Conservation (phyloP, 1,140 invertebrate species). For the Drosophila pruinosa region DNA sequence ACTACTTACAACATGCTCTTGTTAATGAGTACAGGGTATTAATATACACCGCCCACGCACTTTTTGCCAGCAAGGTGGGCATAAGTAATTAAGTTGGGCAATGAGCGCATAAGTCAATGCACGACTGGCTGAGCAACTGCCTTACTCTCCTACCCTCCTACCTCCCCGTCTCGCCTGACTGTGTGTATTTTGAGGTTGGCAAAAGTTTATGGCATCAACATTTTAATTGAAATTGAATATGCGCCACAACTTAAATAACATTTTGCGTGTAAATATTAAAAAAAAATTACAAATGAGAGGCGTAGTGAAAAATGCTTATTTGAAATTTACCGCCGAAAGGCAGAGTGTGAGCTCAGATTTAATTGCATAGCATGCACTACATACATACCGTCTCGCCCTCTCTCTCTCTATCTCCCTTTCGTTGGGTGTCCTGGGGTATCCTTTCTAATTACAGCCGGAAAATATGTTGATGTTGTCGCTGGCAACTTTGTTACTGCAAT, state of each 20-base stretch:
- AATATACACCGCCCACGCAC: conserved; percentile 40
- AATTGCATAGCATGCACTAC: conserved; percentile 48
- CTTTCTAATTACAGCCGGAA: conserved; percentile 69
- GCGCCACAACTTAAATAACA: conserved; percentile 75
- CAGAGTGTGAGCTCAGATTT: conserved; percentile 36
- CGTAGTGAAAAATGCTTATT: conserved; percentile 45
- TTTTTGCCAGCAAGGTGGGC: conserved; percentile 64
- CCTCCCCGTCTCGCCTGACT: neutral
- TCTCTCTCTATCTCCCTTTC: neutral
- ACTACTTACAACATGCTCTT: too few relatives aligned
- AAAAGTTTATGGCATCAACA: conserved; percentile 53
- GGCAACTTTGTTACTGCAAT: conserved; percentile 69
- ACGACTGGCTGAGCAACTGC: conserved; percentile 35
- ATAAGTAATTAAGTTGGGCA: conserved; percentile 73
- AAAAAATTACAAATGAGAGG: conserved; percentile 23
- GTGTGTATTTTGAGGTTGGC: conserved; percentile 12
- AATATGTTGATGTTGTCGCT: conserved; percentile 74
- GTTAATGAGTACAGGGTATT: conserved; percentile 29
- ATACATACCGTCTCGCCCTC: neutral
- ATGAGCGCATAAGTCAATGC: conserved; percentile 55
- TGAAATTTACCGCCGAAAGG: conserved; percentile 47
- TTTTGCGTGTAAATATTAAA: conserved; percentile 71
- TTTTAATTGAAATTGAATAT: conserved; percentile 81
- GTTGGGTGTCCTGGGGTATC: conserved; percentile 8
- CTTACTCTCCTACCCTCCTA: conserved; percentile 1